Conservation (phyloP, 1,140 invertebrate genomes). For the roundworm (Caenorhabditis elegans) region DNA sequence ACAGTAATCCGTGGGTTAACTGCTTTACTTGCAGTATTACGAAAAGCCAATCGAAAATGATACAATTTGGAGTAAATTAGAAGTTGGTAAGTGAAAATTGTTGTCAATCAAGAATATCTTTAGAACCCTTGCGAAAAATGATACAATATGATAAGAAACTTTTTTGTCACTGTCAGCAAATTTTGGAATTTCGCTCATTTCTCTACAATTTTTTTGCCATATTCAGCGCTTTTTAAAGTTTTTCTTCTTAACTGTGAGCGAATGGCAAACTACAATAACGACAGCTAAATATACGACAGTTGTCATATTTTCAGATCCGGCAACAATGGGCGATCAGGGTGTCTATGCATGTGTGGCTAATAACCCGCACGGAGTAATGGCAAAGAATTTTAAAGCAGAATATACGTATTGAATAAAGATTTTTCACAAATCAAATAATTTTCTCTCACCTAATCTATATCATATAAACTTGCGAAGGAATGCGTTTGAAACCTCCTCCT, state of each 20-base stretch:
- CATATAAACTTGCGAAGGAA: background rate
- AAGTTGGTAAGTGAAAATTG: constrained; percentile 49
- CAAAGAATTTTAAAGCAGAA: constrained; percentile 66
- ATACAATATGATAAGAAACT: background rate
- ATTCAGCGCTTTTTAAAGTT: no score
- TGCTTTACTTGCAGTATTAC: constrained; percentile 53
- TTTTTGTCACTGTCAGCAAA: no score
- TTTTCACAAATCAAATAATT: background rate
- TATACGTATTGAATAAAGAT: constrained; percentile 58
- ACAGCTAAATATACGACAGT: background rate
- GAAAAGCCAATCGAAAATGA: constrained; percentile 59
- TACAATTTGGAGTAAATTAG: constrained; percentile 64
- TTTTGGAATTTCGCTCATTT: no score
- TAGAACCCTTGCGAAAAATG: background rate
- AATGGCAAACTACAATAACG: no score
- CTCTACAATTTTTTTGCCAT: no score
- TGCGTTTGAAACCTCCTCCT: background rate
- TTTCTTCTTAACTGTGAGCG: no score
- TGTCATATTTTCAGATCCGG: constrained; percentile 51
- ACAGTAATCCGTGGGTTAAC: no score
- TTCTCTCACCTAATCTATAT: background rate
- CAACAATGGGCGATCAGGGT: constrained; percentile 66
- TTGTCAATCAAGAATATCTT: background rate
- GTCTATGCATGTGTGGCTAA: constrained; percentile 65
- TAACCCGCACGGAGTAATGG: constrained; percentile 64